Evolutionary conservation across 2,888 invertebrate genomes (phyloP).

Genomic region (Pheosia tremula): DNA sequence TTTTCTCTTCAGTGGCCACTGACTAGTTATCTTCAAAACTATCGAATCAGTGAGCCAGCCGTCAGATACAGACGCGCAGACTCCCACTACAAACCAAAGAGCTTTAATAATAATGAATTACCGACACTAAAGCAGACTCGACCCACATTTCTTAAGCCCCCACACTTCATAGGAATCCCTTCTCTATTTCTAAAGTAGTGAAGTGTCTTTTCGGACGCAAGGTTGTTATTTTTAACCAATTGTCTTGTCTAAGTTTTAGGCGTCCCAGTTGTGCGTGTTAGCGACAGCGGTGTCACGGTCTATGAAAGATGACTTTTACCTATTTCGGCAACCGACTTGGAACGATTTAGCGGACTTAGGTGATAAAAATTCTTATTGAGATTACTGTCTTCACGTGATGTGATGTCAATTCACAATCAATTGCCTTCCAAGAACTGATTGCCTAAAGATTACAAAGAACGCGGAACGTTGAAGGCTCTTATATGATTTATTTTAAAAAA

Average conservation of each 20-base stretch:
- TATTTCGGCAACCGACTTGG: background rate
- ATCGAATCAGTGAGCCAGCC: slow-evolving; percentile 18
- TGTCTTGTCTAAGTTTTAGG: slow-evolving; percentile 36
- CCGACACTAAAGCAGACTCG: slow-evolving; percentile 27
- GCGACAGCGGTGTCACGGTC: slow-evolving; percentile 35
- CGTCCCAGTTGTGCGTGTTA: slow-evolving; percentile 35
- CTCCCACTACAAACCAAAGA: slow-evolving; percentile 22
- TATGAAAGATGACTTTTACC: slow-evolving; percentile 39
- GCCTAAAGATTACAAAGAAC: no score
- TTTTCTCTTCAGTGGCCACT: slow-evolving; percentile 7
- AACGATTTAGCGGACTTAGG: background rate
- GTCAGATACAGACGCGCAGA: slow-evolving; percentile 23
- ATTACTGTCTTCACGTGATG: background rate
- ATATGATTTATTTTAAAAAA: no score
- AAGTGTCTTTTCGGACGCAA: slow-evolving; percentile 11
- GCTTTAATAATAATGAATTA: slow-evolving; percentile 41
- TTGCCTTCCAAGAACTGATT: no score
- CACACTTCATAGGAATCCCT: slow-evolving; percentile 3
- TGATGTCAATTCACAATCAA: background rate
- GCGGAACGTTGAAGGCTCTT: no score
- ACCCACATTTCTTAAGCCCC: slow-evolving; percentile 20
- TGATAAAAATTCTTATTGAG: background rate
- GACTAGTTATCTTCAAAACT: slow-evolving; percentile 5
- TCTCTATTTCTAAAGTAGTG: background rate
- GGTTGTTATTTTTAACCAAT: slow-evolving; percentile 35